Base-by-base conservation (phyloP, 2,113 vertebrate species). In the Sphyrna mokarran region DNA sequence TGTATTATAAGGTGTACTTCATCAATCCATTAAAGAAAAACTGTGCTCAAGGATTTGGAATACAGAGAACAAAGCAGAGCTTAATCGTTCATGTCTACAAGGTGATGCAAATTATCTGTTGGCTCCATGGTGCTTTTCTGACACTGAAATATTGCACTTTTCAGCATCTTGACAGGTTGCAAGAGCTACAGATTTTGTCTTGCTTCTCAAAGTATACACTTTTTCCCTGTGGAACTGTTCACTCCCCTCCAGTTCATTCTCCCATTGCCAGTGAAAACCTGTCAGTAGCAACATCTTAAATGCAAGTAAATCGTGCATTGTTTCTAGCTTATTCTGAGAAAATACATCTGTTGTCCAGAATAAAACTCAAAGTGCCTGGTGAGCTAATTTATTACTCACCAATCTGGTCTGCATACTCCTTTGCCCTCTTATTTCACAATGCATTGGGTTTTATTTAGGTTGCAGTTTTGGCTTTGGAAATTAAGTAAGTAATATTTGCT, bases 11-110 rank as follows among this genome's bases (percentile, higher is more conserved):
- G 69, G 94, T 72, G 69, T 40, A 95, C 69, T 95, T 95, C 40
- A 95, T 95, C 94, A 95, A 72, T 40, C 94, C 72, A 48, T 33
- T 95, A 33, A 26, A 72, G 68, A 72, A 72, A 76, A 95, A 72
- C 33, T 95, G 68, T 29, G 3, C 94, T 95, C 68, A 48, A 72
- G 68, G 94, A 72, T 95, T 72, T 95, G 5, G 48, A 54, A 95
- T 95, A 72, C 69, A 72, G 68, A 76, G 40, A 69, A 54, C 69
- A 54, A 95, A 72, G 4, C 94, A 95, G 93, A 43, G 93, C 43
- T 43, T 48, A 70, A 95, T 54, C 40, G 14, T 72, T 95, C 94
- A 95, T 54, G 70, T 48, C 54, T 66, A 54, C 94, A 72, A 72
- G 63, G 58, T 66, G 89, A 91, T 72, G 69, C 26, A 95, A 95